Percentiles rank a stretch among this genome's conserved stretches.
These are phyloP conservation scores for Plebejus argus DNA, from an alignment of 2,888 invertebrate genomes.

Conservation along the genomic window DNA sequence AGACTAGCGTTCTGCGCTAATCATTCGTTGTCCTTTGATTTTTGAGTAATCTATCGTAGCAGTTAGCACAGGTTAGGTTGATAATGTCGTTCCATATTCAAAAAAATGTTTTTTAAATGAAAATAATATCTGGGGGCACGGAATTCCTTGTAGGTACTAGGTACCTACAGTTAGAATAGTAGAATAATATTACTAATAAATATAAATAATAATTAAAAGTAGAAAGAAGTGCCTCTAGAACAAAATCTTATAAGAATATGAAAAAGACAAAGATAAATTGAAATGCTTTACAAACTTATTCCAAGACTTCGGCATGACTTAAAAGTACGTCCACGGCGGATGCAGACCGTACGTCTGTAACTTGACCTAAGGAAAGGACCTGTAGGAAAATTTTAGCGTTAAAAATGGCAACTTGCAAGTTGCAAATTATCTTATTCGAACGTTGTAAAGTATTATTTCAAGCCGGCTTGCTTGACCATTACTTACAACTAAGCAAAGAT, in stretches of 20 bases:
- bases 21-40: too few relatives aligned
- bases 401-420: conserved; percentile 6
- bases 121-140: too few relatives aligned
- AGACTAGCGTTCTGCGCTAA: too few relatives aligned
- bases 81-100: too few relatives aligned
- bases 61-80: too few relatives aligned
- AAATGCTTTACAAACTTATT: background rate
- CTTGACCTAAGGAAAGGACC: conserved; percentile 5
- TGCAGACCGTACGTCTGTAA: background rate
- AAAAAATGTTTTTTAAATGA: too few relatives aligned
- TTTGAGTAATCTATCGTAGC: too few relatives aligned
- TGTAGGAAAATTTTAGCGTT: conserved; percentile 4
- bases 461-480: background rate
- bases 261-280: background rate
- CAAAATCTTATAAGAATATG: background rate
- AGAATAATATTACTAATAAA: too few relatives aligned
- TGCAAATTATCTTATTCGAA: background rate
- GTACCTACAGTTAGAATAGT: too few relatives aligned
- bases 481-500: background rate
- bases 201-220: too few relatives aligned
- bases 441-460: background rate
- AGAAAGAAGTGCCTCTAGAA: too few relatives aligned
- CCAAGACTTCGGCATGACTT: background rate
- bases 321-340: background rate
- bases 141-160: too few relatives aligned